Evolutionary conservation across 2,797 vertebrate genomes (phyloP).

Genomic region (Gephyroberyx darwinii): DNA sequence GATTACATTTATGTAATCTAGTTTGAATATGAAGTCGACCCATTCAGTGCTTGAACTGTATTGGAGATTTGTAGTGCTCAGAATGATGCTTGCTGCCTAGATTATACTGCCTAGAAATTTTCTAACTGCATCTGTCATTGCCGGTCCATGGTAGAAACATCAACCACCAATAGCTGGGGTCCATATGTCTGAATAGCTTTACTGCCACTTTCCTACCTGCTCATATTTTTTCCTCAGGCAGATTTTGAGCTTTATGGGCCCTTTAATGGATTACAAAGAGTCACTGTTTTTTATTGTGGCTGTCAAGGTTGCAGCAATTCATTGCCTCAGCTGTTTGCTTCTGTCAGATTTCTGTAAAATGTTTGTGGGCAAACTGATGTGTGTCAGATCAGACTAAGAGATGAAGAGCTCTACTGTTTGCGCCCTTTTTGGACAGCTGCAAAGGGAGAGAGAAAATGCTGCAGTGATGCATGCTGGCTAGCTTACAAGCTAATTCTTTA

Average conservation of each 20-base stretch:
- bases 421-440: neutral
- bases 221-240: no score
- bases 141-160: neutral
- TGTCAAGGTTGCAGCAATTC: no score
- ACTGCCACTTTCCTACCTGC: no score
- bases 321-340: no score
- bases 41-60: neutral
- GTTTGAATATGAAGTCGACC: constrained; percentile 7
- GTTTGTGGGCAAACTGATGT: no score
- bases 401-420: neutral
- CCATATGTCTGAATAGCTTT: no score
- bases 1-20: constrained; percentile 13
- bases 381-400: no score
- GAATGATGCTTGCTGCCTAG: neutral
- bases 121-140: constrained; percentile 4
- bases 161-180: no score
- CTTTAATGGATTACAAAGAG: no score
- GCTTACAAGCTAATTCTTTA: neutral
- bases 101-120: neutral
- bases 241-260: no score
- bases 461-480: neutral
- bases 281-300: no score
- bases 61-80: neutral
- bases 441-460: neutral
- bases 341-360: no score